These are phyloP conservation scores for Delichon dasypus DNA, from an alignment of 2,797 vertebrate genomes.

Conservation along the genomic window DNA sequence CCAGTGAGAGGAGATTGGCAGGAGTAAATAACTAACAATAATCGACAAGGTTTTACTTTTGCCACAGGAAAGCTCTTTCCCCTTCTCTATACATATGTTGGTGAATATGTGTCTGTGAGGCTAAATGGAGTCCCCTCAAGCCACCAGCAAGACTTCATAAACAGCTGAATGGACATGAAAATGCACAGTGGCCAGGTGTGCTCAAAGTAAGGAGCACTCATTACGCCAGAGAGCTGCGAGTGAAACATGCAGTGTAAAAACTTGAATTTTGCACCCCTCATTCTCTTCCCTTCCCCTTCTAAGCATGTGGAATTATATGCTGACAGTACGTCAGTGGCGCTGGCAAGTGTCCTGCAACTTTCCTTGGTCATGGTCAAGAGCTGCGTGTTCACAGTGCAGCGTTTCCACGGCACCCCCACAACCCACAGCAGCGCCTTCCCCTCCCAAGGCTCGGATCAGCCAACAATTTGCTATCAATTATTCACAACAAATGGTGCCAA, in stretches of 20 bases:
- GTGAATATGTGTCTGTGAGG: not conserved
- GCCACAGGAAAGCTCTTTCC: not conserved
- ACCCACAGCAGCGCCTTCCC: not conserved
- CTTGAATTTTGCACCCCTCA: not conserved
- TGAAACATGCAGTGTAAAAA: not conserved
- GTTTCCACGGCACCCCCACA: not conserved
- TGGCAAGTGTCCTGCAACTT: not conserved
- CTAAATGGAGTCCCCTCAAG: not conserved
- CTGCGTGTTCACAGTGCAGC: fast-evolving
- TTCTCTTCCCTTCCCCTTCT: not conserved
- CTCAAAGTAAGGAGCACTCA: not conserved
- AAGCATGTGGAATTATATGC: not conserved
- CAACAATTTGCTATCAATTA: not conserved
- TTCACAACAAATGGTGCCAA: not conserved
- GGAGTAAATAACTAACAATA: constrained; percentile 37
- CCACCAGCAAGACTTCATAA: not conserved
- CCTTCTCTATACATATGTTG: not conserved
- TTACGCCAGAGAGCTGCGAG: fast-evolving
- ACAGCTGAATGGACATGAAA: not conserved
- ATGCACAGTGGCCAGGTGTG: not conserved
- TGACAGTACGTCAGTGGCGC: not conserved
- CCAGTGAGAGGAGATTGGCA: not conserved
- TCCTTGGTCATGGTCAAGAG: not conserved
- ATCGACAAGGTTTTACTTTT: not conserved
- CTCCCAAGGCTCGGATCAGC: not conserved